Base-by-base conservation (phyloP, 1,140 invertebrate species). In the Anadara kagoshimensis region DNA sequence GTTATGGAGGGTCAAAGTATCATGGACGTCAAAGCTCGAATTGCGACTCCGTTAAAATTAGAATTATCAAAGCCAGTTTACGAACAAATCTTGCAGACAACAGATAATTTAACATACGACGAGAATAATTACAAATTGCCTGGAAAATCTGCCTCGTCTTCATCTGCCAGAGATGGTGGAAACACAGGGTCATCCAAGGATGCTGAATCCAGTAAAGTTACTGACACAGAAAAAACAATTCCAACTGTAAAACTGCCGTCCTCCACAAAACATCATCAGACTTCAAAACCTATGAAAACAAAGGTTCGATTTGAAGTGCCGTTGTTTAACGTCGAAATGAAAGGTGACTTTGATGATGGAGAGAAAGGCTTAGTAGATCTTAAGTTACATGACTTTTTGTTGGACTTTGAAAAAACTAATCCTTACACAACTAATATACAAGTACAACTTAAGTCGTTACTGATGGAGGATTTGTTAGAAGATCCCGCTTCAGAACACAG, bases 381-480 rank as follows among this genome's bases (percentile, higher is more conserved):
- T 14, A 94, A 93, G 1, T 95, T 97, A 86, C 90, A 93, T 45
- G 94, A 97, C 83, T 95, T 98, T 81, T 90, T 92, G 24, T 92
- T 96, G 12, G 93, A 93, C 20, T 94, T 94, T 82, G 92, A 94
- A 57, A 93, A 93, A 78, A 88, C 91, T 56, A 91, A 93, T 54
- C 85, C 87, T 53, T 91, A 93, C 76, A 92, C 94, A 88, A 94
- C 93, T 22, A 92, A 91, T 54, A 90, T 95, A 59, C 82, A 93
- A 90, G 92, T 97, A 0, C 94, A 94, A 0, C 89, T 98, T 1
- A 92, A 94, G 51, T 95, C 95, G 0, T 91, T 98, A 0, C 90
- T 94, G 1, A 95, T 97, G 94, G 95, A 97, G 89, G 96, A 97
- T 90, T 89, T 97, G 16, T 91, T 95, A 0, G 93, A 94, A 78